Base-by-base conservation (phyloP, 1,140 invertebrate genomes). In the Cardiocondyla obscurior region DNA sequence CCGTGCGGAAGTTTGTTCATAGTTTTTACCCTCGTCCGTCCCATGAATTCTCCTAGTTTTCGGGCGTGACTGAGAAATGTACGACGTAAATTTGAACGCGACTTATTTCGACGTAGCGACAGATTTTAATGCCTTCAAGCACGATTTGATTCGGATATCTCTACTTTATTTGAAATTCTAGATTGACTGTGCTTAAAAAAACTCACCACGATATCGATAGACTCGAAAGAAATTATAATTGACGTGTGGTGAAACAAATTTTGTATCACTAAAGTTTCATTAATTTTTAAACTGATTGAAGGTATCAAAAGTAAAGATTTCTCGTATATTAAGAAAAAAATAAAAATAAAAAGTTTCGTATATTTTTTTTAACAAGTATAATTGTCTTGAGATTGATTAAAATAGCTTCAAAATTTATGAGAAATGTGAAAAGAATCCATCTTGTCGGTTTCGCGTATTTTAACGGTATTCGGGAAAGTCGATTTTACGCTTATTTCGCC, bases 41-140 rank as follows among this genome's bases (percentile, higher is more conserved):
- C 25, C 73, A 76, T 76, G 58, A 76, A 64, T 76, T 76, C 57
- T 51, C 39, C n/a, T 42, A n/a, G 42, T 62, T 76, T 76, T 76
- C 42, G 57, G 57, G 57, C 30, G 39, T 49, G 39, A 42, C 8
- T 30, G 57, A 64, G 30, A 76, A 62, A 49, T 36, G 30, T 33
- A 25, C 55, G 70, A 58, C 25, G 70, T 73, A 36, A 42, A n/a
- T 42, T 58, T 42, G 39, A 73, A 12, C 25, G 16, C 53, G 28
- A 33, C 42, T 76, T 76, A 76, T 64, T 49, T 76, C 73, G 25
- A 49, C 28, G 30, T 12, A 22, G 19, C 12, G 33, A n/a, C 19
- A 19, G 33, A 62, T 42, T 62, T 42, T 62, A 62, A 62, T 14
- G 58, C 5, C 10, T 16, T 5, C n/a, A 14, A 1, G 10, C n/a